Evolutionary conservation across 2,113 vertebrate species (phyloP).

Genomic region (Labrus mixtus): DNA sequence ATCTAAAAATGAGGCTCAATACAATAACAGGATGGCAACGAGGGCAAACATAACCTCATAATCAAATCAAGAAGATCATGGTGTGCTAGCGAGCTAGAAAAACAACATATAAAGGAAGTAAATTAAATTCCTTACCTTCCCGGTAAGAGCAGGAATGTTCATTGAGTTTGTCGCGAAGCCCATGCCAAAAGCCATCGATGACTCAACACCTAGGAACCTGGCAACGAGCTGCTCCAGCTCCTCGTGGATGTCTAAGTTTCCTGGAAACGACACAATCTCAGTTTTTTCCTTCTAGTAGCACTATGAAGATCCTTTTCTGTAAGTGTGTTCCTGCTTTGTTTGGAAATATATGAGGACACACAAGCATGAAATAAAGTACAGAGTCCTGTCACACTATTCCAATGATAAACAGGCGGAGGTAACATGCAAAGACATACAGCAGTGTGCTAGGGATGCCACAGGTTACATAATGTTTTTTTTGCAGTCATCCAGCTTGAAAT

Average conservation of each 20-base stretch:
- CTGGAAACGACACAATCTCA: constrained; percentile 75
- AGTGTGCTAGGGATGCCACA: too few relatives aligned
- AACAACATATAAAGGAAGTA: constrained; percentile 20
- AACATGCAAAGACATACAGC: too few relatives aligned
- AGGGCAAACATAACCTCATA: background rate
- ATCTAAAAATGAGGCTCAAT: constrained; percentile 3
- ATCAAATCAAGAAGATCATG: background rate
- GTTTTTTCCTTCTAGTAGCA: background rate
- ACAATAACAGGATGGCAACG: background rate
- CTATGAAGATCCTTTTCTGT: too few relatives aligned
- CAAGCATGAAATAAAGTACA: background rate
- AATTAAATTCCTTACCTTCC: constrained; percentile 87
- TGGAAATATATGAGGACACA: background rate
- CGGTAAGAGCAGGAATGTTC: constrained; percentile 96
- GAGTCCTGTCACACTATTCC: background rate
- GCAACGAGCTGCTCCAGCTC: constrained; percentile 92
- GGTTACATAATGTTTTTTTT: too few relatives aligned
- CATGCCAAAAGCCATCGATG: constrained; percentile 96
- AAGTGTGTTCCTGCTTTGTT: background rate
- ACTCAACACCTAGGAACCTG: constrained; percentile 93
- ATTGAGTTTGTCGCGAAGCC: constrained; percentile 98
- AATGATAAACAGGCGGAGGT: background rate
- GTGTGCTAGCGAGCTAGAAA: background rate
- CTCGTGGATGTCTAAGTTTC: constrained; percentile 94
- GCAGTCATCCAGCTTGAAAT: too few relatives aligned